Evolutionary conservation across 2,113 vertebrate genomes (phyloP).

Genomic region (Edolisoma coerulescens): DNA sequence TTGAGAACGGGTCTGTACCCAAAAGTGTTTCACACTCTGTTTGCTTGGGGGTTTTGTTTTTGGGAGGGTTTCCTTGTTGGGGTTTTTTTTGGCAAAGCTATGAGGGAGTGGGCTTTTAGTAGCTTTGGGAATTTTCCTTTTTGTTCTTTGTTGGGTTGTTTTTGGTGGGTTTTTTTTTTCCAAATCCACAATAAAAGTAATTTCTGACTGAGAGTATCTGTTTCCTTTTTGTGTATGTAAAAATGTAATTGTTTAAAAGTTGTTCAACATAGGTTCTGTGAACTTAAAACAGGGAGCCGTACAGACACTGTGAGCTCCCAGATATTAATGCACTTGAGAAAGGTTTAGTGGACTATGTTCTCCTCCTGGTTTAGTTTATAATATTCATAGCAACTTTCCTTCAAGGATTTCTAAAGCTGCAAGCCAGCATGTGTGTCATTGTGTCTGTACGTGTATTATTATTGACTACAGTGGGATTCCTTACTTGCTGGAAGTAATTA

Average conservation of each 20-base stretch:
- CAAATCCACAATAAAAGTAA: constrained; percentile 57
- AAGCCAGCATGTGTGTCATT: not conserved
- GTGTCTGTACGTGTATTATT: not conserved
- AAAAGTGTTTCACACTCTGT: not conserved
- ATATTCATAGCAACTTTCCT: not conserved
- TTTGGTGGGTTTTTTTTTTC: not conserved
- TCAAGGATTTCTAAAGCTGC: constrained; percentile 12
- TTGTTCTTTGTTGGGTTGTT: not conserved
- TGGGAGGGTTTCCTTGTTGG: not conserved
- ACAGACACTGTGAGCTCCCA: not conserved
- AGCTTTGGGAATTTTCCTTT: not conserved
- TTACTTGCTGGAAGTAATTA: not conserved
- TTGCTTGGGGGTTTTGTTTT: not conserved
- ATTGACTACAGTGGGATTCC: not conserved
- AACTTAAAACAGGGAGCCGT: not conserved
- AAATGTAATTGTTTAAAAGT: not conserved
- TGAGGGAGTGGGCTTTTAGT: not conserved
- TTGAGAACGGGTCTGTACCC: constrained; percentile 42
- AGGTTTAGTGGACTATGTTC: not conserved
- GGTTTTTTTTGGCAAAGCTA: not conserved
- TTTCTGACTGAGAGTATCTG: constrained; percentile 51
- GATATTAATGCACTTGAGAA: not conserved
- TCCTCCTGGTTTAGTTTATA: not conserved
- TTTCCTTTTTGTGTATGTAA: constrained; percentile 32
- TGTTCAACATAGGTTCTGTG: not conserved